phyloP scores from a whole-genome alignment of 1,140 invertebrate genomes.

The Sitophilus oryzae region DNA sequence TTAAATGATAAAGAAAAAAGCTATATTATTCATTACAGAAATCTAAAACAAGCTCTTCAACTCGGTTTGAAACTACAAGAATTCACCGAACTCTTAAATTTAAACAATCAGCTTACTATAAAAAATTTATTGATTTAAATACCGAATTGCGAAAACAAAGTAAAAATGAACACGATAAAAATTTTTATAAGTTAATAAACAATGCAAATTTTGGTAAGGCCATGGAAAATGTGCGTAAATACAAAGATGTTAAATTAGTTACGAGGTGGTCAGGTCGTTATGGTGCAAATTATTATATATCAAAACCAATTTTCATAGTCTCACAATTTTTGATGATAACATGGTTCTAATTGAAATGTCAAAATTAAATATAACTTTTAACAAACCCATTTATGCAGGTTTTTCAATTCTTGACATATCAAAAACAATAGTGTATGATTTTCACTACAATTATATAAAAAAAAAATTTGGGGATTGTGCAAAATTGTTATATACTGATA shows the following conservation, averaged over 20 bases:
- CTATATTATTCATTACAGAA: too few species aligned
- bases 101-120: conserved; percentile 24
- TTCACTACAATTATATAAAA: conserved; percentile 34
- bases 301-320: conserved; percentile 19
- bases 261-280: conserved; percentile 11
- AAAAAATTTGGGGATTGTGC: conserved; percentile 21
- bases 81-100: conserved; percentile 26
- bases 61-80: conserved; percentile 23
- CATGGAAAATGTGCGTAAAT: conserved; percentile 23
- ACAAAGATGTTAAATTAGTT: conserved; percentile 13
- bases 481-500: too few species aligned
- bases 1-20: too few species aligned
- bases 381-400: conserved; percentile 40
- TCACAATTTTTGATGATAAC: conserved; percentile 40
- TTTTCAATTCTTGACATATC: conserved; percentile 36
- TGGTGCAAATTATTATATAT: conserved; percentile 13
- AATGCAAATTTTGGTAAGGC: conserved; percentile 27
- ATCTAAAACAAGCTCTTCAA: too few species aligned
- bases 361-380: conserved; percentile 32
- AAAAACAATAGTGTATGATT: too few species aligned
- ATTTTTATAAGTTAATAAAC: too few species aligned
- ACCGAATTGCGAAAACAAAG: conserved; percentile 19
- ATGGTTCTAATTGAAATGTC: conserved; percentile 38
- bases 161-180: conserved; percentile 23
- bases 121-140: conserved; percentile 27